These are phyloP conservation scores for Cheilosia vulpina DNA, from an alignment of 2,888 invertebrate species.

Conservation along the genomic window DNA sequence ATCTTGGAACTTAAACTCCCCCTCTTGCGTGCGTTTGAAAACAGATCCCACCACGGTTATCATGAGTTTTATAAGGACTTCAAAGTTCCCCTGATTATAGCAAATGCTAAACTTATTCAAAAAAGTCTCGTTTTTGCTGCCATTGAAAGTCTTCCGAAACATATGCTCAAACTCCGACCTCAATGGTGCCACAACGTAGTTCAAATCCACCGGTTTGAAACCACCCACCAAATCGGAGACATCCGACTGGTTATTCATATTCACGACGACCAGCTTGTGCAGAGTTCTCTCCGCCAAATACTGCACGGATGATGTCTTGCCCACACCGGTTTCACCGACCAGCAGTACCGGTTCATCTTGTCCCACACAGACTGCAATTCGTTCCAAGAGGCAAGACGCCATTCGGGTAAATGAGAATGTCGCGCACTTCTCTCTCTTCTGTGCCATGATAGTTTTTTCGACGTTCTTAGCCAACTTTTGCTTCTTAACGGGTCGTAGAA, in stretches of 20 bases:
- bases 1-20: slow-evolving; percentile 81
- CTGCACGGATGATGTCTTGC: slow-evolving; percentile 98
- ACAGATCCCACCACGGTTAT: slow-evolving; percentile 85
- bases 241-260: slow-evolving; percentile 99
- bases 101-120: slow-evolving; percentile 91
- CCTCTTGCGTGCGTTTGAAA: slow-evolving; percentile 79
- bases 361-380: slow-evolving; percentile 92
- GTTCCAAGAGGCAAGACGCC: slow-evolving; percentile 92
- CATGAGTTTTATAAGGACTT: slow-evolving; percentile 90
- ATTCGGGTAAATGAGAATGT: slow-evolving; percentile 93
- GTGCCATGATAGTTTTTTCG: slow-evolving; percentile 68
- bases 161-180: slow-evolving; percentile 92
- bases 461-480: slow-evolving; percentile 78
- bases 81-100: slow-evolving; percentile 90
- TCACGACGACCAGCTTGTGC: slow-evolving; percentile 95
- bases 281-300: slow-evolving; percentile 93
- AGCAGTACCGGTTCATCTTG: slow-evolving; percentile 95
- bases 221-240: slow-evolving; percentile 98
- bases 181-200: slow-evolving; percentile 91
- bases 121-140: slow-evolving; percentile 92
- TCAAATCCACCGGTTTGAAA: slow-evolving; percentile 97
- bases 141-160: slow-evolving; percentile 91
- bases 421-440: slow-evolving; percentile 81
- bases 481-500: slow-evolving; percentile 77
- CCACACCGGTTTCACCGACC: slow-evolving; percentile 99